Evolutionary conservation across 2,888 invertebrate species (phyloP).

Genomic region (Chalcosyrphus nemorum): DNA sequence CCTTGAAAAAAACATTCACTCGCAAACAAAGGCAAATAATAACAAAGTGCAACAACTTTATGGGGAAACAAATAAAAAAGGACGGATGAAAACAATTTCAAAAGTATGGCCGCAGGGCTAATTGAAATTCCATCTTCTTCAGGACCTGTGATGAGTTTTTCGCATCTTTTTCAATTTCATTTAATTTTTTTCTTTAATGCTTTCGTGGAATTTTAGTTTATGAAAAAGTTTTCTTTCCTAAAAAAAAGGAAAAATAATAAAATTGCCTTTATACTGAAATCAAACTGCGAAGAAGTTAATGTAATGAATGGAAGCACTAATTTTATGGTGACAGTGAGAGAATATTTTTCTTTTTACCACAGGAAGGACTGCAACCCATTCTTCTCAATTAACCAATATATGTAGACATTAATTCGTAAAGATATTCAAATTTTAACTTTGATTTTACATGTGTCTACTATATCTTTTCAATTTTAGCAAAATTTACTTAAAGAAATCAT

Average conservation of each 20-base stretch:
- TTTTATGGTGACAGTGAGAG: too few relatives aligned
- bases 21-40: not conserved
- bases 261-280: too few relatives aligned
- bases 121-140: slow-evolving; percentile 13
- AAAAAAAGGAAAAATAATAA: not conserved
- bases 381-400: too few relatives aligned
- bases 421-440: too few relatives aligned
- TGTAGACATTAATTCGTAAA: too few relatives aligned
- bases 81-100: not conserved
- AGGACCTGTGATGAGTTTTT: not conserved
- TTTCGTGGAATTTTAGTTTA: not conserved
- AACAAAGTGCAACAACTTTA: slow-evolving; percentile 1
- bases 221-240: not conserved
- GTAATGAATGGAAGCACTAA: too few relatives aligned
- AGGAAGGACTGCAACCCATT: too few relatives aligned
- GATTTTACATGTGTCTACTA: too few relatives aligned
- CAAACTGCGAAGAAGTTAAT: too few relatives aligned
- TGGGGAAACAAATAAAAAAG: not conserved
- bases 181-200: not conserved
- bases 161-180: not conserved
- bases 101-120: slow-evolving; percentile 13
- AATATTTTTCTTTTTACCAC: too few relatives aligned
- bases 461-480: too few relatives aligned
- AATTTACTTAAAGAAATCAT: too few relatives aligned
- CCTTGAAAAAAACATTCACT: not conserved